Percentiles rank a stretch among this genome's conserved stretches.
Conservation (phyloP, 2,888 invertebrate genomes). For the Eurois occulta region DNA sequence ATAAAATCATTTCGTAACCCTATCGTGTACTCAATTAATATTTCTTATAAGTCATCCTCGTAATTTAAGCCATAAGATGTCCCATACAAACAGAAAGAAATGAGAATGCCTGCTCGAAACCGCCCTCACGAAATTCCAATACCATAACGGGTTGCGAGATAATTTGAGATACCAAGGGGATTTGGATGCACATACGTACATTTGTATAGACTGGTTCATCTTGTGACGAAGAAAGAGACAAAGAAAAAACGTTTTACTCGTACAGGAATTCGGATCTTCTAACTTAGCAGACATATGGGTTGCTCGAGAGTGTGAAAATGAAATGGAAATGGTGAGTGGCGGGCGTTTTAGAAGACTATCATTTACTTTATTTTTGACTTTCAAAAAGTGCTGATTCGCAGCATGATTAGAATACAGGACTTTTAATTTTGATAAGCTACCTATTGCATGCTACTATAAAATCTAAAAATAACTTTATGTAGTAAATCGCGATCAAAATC, state of each 20-base stretch:
- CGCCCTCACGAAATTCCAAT: not conserved
- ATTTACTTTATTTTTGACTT: not conserved
- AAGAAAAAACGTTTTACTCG: not conserved
- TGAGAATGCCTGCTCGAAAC: not conserved
- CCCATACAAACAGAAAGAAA: not conserved
- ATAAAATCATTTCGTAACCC: not conserved
- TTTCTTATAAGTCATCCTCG: slow-evolving; percentile 1
- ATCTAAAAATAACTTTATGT: not conserved
- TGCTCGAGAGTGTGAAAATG: not conserved
- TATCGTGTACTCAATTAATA: not conserved
- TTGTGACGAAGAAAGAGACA: not conserved
- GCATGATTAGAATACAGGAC: not conserved
- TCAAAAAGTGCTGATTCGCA: not conserved
- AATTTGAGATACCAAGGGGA: not conserved
- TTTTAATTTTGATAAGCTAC: not conserved
- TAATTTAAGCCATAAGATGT: not conserved
- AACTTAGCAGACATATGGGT: not conserved
- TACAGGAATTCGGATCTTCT: not conserved
- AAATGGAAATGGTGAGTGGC: not conserved
- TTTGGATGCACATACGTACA: not conserved
- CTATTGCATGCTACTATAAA: not conserved
- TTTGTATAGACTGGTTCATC: not conserved
- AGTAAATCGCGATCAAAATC: not conserved
- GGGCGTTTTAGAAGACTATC: not conserved
- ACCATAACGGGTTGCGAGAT: not conserved